Evolutionary conservation across 1,140 invertebrate genomes (phyloP).

Genomic region (Andricus grossulariae): DNA sequence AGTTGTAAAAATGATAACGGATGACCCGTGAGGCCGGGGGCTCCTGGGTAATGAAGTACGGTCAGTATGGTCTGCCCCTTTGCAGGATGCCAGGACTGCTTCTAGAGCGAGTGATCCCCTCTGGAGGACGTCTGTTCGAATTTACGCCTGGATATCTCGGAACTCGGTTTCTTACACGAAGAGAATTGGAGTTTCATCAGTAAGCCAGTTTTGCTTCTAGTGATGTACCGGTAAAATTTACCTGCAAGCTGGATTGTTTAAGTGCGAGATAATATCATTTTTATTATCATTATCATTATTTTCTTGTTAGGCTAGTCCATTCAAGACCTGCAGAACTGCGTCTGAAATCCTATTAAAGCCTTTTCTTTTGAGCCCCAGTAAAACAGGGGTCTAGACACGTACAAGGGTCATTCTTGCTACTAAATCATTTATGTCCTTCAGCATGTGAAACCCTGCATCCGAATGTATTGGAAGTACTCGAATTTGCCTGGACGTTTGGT

Average conservation of each 20-base stretch:
- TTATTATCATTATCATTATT: no score
- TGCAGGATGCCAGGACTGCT: conserved; percentile 56
- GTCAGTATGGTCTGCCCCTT: conserved; percentile 66
- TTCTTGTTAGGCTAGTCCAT: no score
- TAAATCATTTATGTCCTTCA: no score
- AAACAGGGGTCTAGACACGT: no score
- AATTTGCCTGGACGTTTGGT: no score
- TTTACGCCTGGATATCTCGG: conserved; percentile 49
- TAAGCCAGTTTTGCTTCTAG: conserved; percentile 10
- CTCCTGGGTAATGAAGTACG: conserved; percentile 75
- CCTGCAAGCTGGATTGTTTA: not conserved
- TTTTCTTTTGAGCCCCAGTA: no score
- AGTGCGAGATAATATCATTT: not conserved
- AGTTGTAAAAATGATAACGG: conserved; percentile 77
- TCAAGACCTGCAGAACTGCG: no score
- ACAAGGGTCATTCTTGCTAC: no score
- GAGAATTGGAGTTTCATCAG: not conserved
- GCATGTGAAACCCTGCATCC: no score
- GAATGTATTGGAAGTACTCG: no score
- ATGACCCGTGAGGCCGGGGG: conserved; percentile 71
- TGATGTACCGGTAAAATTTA: conserved; percentile 17
- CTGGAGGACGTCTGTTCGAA: conserved; percentile 48
- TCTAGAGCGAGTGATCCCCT: conserved; percentile 50
- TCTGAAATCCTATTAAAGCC: no score
- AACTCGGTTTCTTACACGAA: conserved; percentile 24